These are phyloP conservation scores for Archocentrus centrarchus DNA, from an alignment of 2,113 vertebrate species.

Conservation along the genomic window DNA sequence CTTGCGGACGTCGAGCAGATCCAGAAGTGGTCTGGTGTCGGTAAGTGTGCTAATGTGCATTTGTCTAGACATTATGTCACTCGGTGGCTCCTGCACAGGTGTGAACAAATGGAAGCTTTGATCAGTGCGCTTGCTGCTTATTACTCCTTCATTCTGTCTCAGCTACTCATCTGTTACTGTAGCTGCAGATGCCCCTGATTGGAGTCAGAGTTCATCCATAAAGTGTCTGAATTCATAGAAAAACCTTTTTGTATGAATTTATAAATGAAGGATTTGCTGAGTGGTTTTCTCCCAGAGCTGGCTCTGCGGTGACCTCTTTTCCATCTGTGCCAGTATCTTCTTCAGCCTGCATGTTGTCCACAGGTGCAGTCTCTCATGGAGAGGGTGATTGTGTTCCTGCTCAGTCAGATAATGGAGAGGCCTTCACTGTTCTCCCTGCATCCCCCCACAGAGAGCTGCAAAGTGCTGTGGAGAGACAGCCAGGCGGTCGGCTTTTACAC, in stretches of 20 bases:
- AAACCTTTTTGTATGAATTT: neutral
- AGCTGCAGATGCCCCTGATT: neutral
- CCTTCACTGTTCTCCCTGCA: slow-evolving; percentile 83
- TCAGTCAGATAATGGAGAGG: slow-evolving; percentile 87
- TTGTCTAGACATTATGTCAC: neutral
- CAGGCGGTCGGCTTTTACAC: slow-evolving; percentile 92
- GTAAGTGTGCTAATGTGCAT: slow-evolving; percentile 47
- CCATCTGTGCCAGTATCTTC: too few species aligned
- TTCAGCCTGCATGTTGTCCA: neutral
- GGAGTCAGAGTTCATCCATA: neutral
- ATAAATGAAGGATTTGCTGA: neutral
- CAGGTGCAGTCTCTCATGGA: slow-evolving; percentile 90
- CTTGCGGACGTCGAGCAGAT: slow-evolving; percentile 81
- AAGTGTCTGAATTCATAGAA: too few species aligned
- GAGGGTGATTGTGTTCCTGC: slow-evolving; percentile 90
- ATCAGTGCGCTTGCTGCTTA: neutral
- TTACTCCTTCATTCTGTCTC: neutral
- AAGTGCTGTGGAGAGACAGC: slow-evolving; percentile 88
- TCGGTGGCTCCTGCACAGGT: neutral
- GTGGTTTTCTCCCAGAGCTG: neutral
- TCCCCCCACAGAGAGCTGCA: slow-evolving; percentile 84
- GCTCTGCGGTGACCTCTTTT: neutral
- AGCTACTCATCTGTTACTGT: neutral
- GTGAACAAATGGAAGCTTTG: neutral
- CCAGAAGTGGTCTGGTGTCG: slow-evolving; percentile 82